Evolutionary conservation across 2,888 invertebrate species (phyloP), one percentile per base, ranked within the genome.

Genomic region (Bruchidius siliquastri): DNA sequence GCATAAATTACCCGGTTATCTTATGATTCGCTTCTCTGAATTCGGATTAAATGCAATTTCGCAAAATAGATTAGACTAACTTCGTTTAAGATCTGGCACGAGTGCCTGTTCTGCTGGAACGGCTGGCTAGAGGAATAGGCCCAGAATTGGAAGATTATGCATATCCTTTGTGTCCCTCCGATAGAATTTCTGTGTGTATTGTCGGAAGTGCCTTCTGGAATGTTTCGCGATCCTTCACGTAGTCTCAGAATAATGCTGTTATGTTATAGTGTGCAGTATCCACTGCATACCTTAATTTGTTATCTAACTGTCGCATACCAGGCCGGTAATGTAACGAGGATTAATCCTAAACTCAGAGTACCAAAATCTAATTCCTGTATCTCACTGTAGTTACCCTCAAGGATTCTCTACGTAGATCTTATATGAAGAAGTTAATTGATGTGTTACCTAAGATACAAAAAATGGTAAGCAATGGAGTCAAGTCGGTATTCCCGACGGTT

Each of bases 1-100:
- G 75, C 76, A 78, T 78, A 76, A 78, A 77, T 78, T 78, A 78
- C 74, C 72, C 71, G 73, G 76, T 77, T 78, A 78, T 78, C 78
- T 78, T 77, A 76, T 76, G 76, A 77, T 76, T 76, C 76, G 76
- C 76, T 76, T 71, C 78, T 76, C 73, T 77, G 78, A 78, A 77
- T 78, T 77, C 72, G 76, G 76, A 78, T 78, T 78, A 77, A 77
- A 77, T 74, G 78, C 76, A 76, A 77, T 78, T 78, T 74, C 76
- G 69, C 75, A 76, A 74, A 76, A 77, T 76, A 75, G 76, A 76
- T 78, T 77, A 75, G 69, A 72, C 76, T 75, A 78, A 76, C 77
- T 78, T 78, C 76, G 76, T 76, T 74, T 72, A 74, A 76, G 76
- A 76, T 76, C 72, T 76, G 75, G 76, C 72, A 74, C 74, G 71